Base-by-base conservation (phyloP, 2,113 vertebrate species). In the Alouatta palliata region DNA sequence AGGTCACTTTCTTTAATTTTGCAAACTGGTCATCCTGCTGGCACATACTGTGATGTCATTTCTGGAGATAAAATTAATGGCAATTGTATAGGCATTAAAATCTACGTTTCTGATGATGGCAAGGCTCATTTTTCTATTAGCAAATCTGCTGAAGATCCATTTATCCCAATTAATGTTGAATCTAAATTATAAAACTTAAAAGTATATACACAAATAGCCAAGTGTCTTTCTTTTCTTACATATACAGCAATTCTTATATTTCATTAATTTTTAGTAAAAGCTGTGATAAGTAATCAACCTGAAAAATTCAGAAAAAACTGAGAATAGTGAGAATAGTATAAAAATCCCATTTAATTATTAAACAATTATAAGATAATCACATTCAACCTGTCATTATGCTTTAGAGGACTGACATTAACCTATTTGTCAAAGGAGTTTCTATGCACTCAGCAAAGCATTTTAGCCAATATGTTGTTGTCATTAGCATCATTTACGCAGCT, bases 21-120 rank as follows among this genome's bases (percentile, higher is more conserved):
- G 92, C 99, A 99, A 98, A 99, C 99, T 0, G 99, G 99, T 79
- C 98, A 99, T 97, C 99, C 99, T 35, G 98, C 97, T 81, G 99
- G 99, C 30, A 99, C 99, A 84, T 99, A 99, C 94, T 99, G 99
- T 83, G 99, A 99, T 43, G 98, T 99, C 52, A 99, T 99, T 93
- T 99, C 99, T 49, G 99, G 99, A 43, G 98, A 99, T 91, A 99
- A 99, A 70, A 98, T 99, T 27, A 85, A 85, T 25, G 87, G 49
- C 64, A 7, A 4, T 0, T 99, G 99, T 96, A 99, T 99, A 4
- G 99, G 99, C 88, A 99, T 98, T 94, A 95, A 99, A 97, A 98
- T 99, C 81, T 20, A 81, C 0, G 99, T 99, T 76, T 98, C 98
- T 1, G 27, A 19, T 5, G 98, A 99, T 37, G 99, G 99, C 43